Evolutionary conservation across 2,113 vertebrate species (phyloP).

Genomic region (Aldabrachelys gigantea): DNA sequence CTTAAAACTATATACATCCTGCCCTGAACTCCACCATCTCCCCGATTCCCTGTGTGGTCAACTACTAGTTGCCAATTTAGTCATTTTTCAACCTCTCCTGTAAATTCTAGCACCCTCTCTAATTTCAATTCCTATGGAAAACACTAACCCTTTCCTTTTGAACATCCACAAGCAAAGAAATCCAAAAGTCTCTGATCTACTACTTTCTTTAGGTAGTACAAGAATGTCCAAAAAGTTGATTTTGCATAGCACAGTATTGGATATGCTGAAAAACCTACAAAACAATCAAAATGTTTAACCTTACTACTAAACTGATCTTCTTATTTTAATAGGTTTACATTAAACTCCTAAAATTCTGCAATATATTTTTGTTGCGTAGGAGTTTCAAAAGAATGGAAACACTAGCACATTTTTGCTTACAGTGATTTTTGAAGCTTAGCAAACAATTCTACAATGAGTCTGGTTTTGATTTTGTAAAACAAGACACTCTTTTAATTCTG

Average conservation of each 20-base stretch:
- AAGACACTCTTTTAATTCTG: background rate
- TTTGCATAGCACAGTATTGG: background rate
- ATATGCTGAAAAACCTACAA: background rate
- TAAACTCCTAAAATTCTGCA: background rate
- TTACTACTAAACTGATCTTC: background rate
- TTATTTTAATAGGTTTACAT: background rate
- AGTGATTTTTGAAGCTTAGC: background rate
- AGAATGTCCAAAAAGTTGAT: background rate
- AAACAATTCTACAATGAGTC: too few species aligned
- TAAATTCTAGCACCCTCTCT: too few species aligned
- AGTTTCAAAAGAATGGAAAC: background rate
- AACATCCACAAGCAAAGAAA: background rate
- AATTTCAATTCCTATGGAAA: too few species aligned
- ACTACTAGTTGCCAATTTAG: too few species aligned
- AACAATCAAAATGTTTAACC: background rate
- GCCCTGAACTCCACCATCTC: too few species aligned
- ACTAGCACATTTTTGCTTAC: background rate
- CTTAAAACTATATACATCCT: too few species aligned
- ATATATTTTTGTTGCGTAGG: background rate
- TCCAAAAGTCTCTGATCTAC: background rate
- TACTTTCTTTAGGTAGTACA: background rate
- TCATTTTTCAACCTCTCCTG: too few species aligned
- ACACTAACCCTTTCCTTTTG: background rate
- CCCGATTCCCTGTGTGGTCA: too few species aligned
- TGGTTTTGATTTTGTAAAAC: background rate